A percentile compares a stretch with the other conserved stretches of the same genome.
Evolutionary conservation across 2,888 invertebrate species (phyloP).

Genomic region (Hyles lineata): DNA sequence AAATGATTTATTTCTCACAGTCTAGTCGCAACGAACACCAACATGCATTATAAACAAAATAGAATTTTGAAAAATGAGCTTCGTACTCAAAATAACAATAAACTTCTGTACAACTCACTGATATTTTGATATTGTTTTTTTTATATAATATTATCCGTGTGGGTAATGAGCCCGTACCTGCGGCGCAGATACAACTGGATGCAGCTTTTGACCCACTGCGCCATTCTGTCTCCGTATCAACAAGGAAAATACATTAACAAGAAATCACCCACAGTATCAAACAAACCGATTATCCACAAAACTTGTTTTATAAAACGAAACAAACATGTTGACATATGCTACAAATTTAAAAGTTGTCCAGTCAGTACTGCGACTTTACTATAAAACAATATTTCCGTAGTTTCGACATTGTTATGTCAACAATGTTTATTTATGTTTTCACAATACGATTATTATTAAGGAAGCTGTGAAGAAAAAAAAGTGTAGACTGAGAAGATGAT

Average conservation of each 20-base stretch:
- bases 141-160: too few relatives aligned
- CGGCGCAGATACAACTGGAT: too few relatives aligned
- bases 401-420: not conserved
- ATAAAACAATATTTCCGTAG: not conserved
- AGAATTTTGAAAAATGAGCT: too few relatives aligned
- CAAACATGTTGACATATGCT: not conserved
- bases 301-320: constrained; percentile 15
- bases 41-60: too few relatives aligned
- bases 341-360: not conserved
- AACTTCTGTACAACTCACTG: too few relatives aligned
- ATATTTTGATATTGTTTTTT: too few relatives aligned
- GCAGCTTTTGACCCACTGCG: too few relatives aligned
- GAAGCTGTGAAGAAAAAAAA: not conserved
- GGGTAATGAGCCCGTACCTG: too few relatives aligned
- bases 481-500: not conserved
- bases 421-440: not conserved
- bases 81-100: too few relatives aligned
- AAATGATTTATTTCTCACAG: too few relatives aligned
- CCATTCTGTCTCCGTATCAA: not conserved
- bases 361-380: not conserved
- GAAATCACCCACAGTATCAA: not conserved
- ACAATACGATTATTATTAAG: not conserved
- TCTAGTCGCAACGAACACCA: too few relatives aligned
- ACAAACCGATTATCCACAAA: not conserved
- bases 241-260: not conserved